Conservation (phyloP, 1,140 invertebrate genomes). For the Linepithema humile region DNA sequence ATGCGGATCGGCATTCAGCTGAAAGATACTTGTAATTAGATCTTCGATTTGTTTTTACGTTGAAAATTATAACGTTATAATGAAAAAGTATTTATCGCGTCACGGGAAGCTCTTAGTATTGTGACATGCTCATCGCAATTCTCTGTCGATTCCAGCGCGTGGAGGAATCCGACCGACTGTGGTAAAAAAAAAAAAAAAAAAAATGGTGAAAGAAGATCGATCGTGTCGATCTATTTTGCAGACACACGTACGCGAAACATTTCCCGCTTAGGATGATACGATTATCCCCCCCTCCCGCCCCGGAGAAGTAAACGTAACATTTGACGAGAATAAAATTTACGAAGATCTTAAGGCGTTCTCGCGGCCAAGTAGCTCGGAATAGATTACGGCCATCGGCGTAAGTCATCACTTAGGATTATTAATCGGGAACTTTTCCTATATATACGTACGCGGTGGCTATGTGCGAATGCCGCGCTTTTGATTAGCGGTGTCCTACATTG, state of each 20-base stretch:
- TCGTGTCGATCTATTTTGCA: not conserved
- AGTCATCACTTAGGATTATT: constrained; percentile 17
- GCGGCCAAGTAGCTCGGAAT: constrained; percentile 27
- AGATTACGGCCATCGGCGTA: constrained; percentile 12
- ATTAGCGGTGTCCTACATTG: constrained; percentile 10
- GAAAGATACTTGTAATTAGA: constrained; percentile 28
- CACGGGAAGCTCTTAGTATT: not conserved
- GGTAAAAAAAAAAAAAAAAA: not conserved
- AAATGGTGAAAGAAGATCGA: constrained; percentile 2
- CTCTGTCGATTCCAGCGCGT: not conserved
- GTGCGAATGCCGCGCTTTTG: constrained; percentile 6
- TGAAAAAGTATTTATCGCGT: constrained; percentile 12
- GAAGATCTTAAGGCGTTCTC: constrained; percentile 15
- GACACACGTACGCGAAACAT: constrained; percentile 1
- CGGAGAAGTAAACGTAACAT: constrained; percentile 10
- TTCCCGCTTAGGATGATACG: constrained; percentile 4
- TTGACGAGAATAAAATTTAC: constrained; percentile 32
- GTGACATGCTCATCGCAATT: constrained; percentile 6
- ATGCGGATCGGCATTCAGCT: not conserved
- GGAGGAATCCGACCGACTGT: not conserved
- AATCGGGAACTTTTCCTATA: constrained; percentile 22
- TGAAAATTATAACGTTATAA: constrained; percentile 24
- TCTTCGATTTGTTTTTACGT: constrained; percentile 24
- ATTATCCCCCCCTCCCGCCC: not conserved
- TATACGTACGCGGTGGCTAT: not conserved